Conservation (phyloP, 2,888 invertebrate genomes). For the Dimorphilus gyrociliatus region DNA sequence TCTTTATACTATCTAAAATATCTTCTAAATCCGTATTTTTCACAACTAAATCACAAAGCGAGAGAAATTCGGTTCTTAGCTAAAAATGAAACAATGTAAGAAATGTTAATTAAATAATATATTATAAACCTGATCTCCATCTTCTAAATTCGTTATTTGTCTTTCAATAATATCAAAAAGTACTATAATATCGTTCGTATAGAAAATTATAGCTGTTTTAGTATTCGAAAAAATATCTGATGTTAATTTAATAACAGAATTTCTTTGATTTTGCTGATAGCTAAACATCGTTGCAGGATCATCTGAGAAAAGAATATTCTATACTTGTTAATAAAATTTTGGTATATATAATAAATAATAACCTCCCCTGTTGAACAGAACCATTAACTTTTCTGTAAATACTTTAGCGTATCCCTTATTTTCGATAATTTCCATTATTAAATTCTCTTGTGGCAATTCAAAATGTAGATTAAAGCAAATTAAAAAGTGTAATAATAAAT, state of each 20-base stretch:
- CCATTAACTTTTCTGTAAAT: conserved; percentile 72
- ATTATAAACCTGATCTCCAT: conserved; percentile 49
- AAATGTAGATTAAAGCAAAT: conserved; percentile 82
- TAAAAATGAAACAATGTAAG: conserved; percentile 13
- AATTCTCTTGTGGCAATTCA: conserved; percentile 25
- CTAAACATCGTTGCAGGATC: conserved; percentile 56
- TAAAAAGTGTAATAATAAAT: conserved; percentile 63
- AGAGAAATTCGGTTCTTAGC: conserved; percentile 24
- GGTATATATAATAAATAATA: conserved; percentile 9
- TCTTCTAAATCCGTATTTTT: conserved; percentile 24
- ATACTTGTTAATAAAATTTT: background rate
- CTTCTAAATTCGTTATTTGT: conserved; percentile 70
- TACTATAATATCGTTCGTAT: conserved; percentile 84
- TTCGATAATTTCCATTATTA: conserved; percentile 30
- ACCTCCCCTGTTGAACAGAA: conserved; percentile 72
- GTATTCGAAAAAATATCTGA: conserved; percentile 64
- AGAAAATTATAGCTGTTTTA: conserved; percentile 68
- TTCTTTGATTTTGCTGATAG: conserved; percentile 58
- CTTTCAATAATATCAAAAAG: conserved; percentile 79
- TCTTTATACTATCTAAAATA: too few species aligned
- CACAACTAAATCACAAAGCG: conserved; percentile 22
- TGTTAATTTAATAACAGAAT: conserved; percentile 73
- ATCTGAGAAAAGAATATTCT: conserved; percentile 14
- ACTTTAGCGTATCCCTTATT: conserved; percentile 52
- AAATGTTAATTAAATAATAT: conserved; percentile 1